Conservation (phyloP, 2,888 invertebrate species). For the Bembecia ichneumoniformis region DNA sequence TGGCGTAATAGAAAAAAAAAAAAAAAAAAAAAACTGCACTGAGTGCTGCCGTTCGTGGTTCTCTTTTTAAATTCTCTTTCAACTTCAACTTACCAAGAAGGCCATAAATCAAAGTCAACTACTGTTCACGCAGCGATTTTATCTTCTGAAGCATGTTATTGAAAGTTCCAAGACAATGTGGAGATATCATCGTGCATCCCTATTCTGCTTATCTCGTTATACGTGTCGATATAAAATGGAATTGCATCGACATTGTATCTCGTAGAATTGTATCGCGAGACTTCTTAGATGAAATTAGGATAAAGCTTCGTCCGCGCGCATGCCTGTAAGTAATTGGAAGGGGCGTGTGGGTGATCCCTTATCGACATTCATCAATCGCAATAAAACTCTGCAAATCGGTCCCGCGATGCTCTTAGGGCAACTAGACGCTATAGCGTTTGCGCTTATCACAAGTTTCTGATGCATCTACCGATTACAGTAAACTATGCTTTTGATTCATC, state of each 20-base stretch:
- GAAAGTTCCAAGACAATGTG: constrained; percentile 17
- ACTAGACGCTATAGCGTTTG: not conserved
- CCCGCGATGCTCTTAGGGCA: constrained; percentile 19
- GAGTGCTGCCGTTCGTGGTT: not conserved
- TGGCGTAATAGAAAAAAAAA: no score
- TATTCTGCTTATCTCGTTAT: constrained; percentile 34
- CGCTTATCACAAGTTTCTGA: not conserved
- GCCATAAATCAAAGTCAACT: not conserved
- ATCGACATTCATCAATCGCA: constrained; percentile 59
- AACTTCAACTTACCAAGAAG: not conserved
- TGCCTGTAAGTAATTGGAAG: constrained; percentile 62
- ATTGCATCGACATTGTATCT: constrained; percentile 23
- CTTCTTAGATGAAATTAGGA: constrained; percentile 54
- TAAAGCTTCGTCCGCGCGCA: constrained; percentile 37
- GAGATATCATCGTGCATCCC: constrained; percentile 24
- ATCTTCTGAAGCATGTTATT: constrained; percentile 7
- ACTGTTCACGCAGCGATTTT: not conserved
- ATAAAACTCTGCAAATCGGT: constrained; percentile 56
- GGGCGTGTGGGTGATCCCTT: constrained; percentile 35
- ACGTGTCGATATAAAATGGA: constrained; percentile 44
- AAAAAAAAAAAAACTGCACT: no score
- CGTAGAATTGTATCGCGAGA: constrained; percentile 8
- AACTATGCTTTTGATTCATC: no score
- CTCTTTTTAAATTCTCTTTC: not conserved
- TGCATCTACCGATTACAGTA: no score